phyloP scores from a whole-genome alignment of 2,797 vertebrate genomes.

The Sitta carolinensis region DNA sequence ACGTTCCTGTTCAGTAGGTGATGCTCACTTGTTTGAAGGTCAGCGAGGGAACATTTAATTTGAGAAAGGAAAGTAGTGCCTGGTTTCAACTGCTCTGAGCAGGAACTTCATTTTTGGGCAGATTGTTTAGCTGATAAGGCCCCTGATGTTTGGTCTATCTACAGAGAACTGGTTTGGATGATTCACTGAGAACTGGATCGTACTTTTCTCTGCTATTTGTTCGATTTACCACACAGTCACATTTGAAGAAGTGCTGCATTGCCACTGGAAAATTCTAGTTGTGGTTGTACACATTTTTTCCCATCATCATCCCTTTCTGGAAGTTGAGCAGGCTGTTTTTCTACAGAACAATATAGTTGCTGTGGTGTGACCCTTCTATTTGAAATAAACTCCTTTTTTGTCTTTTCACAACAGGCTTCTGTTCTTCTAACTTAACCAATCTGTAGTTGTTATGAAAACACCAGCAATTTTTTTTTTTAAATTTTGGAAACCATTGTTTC shows the following conservation, averaged over 20 bases:
- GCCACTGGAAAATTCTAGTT: slow-evolving; percentile 14
- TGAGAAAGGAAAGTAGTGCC: background rate
- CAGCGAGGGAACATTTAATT: background rate
- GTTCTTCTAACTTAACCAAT: background rate
- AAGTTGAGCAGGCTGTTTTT: background rate
- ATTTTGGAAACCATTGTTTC: background rate
- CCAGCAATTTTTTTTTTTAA: background rate
- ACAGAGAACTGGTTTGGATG: background rate
- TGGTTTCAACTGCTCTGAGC: background rate
- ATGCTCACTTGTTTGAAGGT: background rate
- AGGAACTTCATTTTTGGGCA: background rate
- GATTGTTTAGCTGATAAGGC: slow-evolving; percentile 1
- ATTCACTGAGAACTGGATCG: slow-evolving; percentile 4
- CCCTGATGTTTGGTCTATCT: background rate
- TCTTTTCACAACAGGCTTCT: background rate
- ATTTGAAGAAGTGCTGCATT: background rate
- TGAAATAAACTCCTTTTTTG: background rate
- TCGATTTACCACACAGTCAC: background rate
- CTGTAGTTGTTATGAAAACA: background rate
- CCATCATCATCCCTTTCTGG: slow-evolving; percentile 13
- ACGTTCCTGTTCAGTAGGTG: background rate
- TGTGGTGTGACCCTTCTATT: background rate
- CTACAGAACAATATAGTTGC: background rate
- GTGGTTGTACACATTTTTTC: background rate
- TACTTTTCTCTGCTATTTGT: background rate